These are phyloP conservation scores for Drosophila quasianomalipes DNA, from an alignment of 2,888 invertebrate species.

Conservation along the genomic window DNA sequence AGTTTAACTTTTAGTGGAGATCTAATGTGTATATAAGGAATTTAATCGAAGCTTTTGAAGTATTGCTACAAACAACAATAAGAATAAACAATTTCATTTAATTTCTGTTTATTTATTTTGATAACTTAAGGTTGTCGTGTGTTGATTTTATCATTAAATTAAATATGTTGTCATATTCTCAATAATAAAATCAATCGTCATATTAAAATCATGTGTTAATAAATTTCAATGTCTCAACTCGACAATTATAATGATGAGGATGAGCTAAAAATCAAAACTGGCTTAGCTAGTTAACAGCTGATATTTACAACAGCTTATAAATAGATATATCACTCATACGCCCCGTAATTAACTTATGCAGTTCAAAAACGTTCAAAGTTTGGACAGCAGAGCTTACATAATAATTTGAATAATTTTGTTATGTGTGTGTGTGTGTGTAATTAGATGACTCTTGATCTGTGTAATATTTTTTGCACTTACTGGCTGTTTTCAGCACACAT, in stretches of 20 bases:
- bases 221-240: neutral
- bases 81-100: no score
- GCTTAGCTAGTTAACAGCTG: neutral
- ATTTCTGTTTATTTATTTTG: no score
- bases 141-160: neutral
- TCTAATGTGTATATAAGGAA: neutral
- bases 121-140: neutral
- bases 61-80: no score
- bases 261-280: neutral
- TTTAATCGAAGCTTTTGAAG: no score
- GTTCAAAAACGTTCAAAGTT: neutral
- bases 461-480: neutral
- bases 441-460: neutral
- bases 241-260: neutral
- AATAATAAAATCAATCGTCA: neutral
- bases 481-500: slow-evolving; percentile 18
- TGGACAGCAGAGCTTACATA: neutral
- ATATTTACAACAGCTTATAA: neutral
- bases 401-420: neutral
- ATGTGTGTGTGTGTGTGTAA: neutral
- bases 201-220: neutral
- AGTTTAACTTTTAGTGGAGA: neutral
- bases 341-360: neutral
- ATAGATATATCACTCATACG: neutral
- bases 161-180: neutral